These are phyloP conservation scores for Hydra vulgaris DNA, from an alignment of 30 jellyfish, hydroid and myxozoan genomes.

Conservation along the genomic window DNA sequence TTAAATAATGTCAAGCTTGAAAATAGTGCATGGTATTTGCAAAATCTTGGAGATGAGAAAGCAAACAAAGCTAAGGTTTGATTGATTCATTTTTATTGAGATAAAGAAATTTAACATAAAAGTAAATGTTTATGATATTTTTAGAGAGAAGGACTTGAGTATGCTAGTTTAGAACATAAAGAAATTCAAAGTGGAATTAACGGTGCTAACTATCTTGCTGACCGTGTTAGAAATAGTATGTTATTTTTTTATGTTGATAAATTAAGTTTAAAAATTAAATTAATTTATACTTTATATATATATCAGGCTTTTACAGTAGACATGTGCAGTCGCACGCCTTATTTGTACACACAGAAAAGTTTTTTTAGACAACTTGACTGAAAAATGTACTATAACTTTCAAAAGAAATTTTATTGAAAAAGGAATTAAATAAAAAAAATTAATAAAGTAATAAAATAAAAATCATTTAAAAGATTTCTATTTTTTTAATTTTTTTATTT, in stretches of 20 bases:
- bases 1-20: constrained; percentile 32
- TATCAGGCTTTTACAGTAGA: no score
- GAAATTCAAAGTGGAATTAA: constrained; percentile 58
- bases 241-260: neutral
- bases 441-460: no score
- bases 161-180: constrained; percentile 45
- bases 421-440: no score
- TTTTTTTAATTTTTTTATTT: no score
- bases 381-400: no score
- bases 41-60: constrained; percentile 65
- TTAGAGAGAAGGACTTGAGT: constrained; percentile 60
- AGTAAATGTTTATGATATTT: neutral
- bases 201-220: constrained; percentile 64
- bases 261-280: neutral
- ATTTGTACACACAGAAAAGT: no score
- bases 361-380: no score
- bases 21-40: constrained; percentile 80
- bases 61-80: constrained; percentile 79
- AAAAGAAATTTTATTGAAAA: no score
- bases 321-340: no score
- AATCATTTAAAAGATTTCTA: no score
- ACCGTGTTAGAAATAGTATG: constrained; percentile 78
- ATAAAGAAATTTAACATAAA: neutral
- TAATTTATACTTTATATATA: no score
- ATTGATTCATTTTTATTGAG: neutral